Evolutionary conservation across 2,888 invertebrate genomes (phyloP).

Genomic region (Loripinus fragilis): DNA sequence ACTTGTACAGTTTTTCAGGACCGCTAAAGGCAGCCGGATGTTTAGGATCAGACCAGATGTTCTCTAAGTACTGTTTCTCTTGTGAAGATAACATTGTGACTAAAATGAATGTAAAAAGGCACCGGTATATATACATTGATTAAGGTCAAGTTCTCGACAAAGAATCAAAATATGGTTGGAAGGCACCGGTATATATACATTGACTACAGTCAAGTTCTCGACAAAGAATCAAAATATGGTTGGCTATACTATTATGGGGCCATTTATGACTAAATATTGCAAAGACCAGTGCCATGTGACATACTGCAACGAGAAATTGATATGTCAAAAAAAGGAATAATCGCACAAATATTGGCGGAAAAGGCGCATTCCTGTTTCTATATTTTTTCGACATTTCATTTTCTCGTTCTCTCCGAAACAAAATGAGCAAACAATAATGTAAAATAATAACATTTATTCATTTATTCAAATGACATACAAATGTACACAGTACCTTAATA

Average conservation of each 20-base stretch:
- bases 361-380: neutral
- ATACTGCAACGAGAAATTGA: neutral
- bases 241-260: neutral
- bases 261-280: neutral
- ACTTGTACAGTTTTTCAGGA: conserved; percentile 20
- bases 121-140: conserved; percentile 1
- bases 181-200: neutral
- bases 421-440: no score
- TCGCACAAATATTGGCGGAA: neutral
- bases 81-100: conserved; percentile 20
- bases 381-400: neutral
- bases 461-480: no score
- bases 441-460: no score
- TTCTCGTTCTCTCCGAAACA: no score
- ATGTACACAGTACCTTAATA: no score
- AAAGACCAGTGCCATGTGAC: neutral
- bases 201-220: neutral
- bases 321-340: neutral
- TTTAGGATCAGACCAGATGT: conserved; percentile 24
- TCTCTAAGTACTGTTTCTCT: conserved; percentile 22
- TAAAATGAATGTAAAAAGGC: conserved; percentile 12
- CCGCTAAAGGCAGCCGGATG: conserved; percentile 9
- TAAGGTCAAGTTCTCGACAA: neutral
- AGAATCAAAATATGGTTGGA: neutral
- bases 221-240: neutral